A percentile compares a stretch with the other conserved stretches of the same genome.
Conservation (phyloP, 2,113 vertebrate genomes). For the Nothobranchius furzeri region DNA sequence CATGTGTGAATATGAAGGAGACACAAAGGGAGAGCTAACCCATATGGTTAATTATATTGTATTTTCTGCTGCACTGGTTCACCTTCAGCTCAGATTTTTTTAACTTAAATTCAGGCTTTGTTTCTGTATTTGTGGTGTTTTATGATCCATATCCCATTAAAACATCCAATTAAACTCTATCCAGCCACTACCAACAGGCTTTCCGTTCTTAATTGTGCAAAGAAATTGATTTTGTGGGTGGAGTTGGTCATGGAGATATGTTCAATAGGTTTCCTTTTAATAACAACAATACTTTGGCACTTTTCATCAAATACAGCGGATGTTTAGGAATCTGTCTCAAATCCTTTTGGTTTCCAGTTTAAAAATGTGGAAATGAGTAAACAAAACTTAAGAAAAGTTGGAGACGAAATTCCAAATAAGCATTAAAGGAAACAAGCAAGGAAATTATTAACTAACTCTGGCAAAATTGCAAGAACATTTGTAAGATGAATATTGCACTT, state of each 20-base stretch:
- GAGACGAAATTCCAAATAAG: too few species aligned
- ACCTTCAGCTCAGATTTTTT: constrained; percentile 10
- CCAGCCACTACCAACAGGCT: constrained; percentile 32
- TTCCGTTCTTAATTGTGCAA: constrained; percentile 26
- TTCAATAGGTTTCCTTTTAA: constrained; percentile 42
- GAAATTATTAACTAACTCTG: too few species aligned
- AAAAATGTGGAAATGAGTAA: too few species aligned
- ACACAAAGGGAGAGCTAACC: neutral
- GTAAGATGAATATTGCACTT: too few species aligned
- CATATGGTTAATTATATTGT: constrained; percentile 22
- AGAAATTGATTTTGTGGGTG: constrained; percentile 50
- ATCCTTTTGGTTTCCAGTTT: too few species aligned
- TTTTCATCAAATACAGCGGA: constrained; percentile 32
- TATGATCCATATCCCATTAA: constrained; percentile 44
- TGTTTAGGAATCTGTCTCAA: constrained; percentile 23
- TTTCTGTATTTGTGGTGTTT: constrained; percentile 60
- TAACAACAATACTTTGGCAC: constrained; percentile 29
- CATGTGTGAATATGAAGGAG: constrained; percentile 41
- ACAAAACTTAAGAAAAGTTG: too few species aligned
- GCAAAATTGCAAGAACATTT: too few species aligned
- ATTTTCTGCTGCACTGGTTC: constrained; percentile 16
- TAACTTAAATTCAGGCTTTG: constrained; percentile 19
- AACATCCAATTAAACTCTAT: constrained; percentile 48
- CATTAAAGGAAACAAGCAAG: too few species aligned
- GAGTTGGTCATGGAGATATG: constrained; percentile 48